A percentile compares a stretch with the other conserved stretches of the same genome.
Evolutionary conservation across 2,113 vertebrate species (phyloP).

Genomic region (Azemiops feae): DNA sequence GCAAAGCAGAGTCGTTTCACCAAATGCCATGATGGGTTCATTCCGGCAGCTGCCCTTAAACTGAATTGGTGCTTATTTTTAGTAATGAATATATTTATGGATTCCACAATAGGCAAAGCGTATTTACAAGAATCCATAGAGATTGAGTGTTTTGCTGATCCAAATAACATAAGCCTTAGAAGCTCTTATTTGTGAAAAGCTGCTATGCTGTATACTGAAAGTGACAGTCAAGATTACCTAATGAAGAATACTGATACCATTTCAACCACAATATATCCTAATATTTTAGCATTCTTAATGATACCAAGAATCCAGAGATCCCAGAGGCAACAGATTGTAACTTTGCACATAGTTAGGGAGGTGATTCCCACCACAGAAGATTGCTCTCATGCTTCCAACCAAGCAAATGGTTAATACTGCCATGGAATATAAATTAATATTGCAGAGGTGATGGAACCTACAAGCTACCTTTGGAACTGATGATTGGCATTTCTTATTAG

Average conservation of each 20-base stretch:
- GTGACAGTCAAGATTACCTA: background rate
- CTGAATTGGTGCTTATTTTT: constrained; percentile 11
- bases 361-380: background rate
- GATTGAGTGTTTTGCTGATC: constrained; percentile 27
- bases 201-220: background rate
- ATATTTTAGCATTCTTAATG: background rate
- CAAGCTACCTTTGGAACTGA: background rate
- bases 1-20: background rate
- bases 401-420: no score
- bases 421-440: background rate
- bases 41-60: background rate
- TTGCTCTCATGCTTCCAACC: background rate
- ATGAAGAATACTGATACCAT: background rate
- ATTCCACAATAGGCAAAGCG: constrained; percentile 16
- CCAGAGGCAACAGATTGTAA: background rate
- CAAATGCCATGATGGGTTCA: background rate
- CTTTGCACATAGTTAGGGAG: background rate
- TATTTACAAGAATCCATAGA: background rate
- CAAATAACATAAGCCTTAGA: background rate
- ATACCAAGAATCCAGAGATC: background rate
- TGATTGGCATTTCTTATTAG: background rate
- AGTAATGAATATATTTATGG: background rate
- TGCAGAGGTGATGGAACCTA: background rate
- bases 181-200: constrained; percentile 14
- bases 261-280: background rate